Base-by-base conservation (phyloP, 2,113 vertebrate species). In the Dryoscopus gambensis region DNA sequence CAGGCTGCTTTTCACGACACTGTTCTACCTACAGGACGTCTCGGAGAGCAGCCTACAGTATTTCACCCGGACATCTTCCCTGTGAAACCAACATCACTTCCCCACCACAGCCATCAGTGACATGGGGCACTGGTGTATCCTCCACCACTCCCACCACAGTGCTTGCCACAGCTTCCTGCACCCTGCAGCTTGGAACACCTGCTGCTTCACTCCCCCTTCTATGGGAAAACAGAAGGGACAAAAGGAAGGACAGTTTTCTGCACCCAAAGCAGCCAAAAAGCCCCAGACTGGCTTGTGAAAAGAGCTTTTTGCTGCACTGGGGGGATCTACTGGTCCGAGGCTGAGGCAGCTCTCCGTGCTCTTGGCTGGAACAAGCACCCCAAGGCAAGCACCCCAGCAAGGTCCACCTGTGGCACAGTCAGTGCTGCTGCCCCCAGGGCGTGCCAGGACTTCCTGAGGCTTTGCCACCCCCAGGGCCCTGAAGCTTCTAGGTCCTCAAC, bases 71-170 rank as follows among this genome's bases (percentile, higher is more conserved):
- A 53, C 9, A 46, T 5, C 13, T 59, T 49, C 27, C 19, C 3
- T 0, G 4, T 40, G 17, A 77, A 40, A 46, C 9, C 2, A 10
- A 6, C 2, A 5, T 7, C 5, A 5, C 27, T 84, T 64, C 23
- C 16, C 31, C 67, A 49, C 8, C 4, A 5, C 35, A 84, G 25
- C 52, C 47, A 28, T 15, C 71, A 73, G n/a, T 3, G 15, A 64
- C 2, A 0, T 1, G 0, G 53, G 40, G 16, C 39, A 44, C 16
- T 3, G 1, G 13, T 37, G 39, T 16, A 30, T 77, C 27, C 21
- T 52, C 40, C 59, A 49, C 16, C 3, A 2, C 18, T 14, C 31
- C 40, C 2, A 3, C 12, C 35, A 16, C 2, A 7, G 9, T 1
- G 1, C 27, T 13, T 18, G 1, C 31, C 3, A 3, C 52, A 50